phyloP scores from a whole-genome alignment of 2,888 invertebrate genomes.

The Operophtera brumata region DNA sequence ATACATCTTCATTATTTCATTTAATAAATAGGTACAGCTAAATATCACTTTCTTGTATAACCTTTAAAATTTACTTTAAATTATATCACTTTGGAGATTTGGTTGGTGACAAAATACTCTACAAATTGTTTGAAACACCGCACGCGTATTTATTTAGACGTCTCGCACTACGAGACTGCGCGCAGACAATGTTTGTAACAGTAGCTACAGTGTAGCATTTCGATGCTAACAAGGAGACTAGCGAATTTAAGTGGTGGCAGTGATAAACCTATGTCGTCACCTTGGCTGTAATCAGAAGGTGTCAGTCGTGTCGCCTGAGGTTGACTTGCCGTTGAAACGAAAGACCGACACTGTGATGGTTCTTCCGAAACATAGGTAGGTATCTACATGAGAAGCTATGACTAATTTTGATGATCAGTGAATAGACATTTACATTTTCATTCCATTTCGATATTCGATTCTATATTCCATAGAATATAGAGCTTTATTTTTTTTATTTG shows the following conservation, averaged over 20 bases:
- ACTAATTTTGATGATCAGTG: no score
- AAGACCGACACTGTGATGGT: neutral
- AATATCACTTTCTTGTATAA: conserved; percentile 29
- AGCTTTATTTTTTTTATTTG: no score
- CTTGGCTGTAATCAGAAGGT: conserved; percentile 14
- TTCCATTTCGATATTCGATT: no score
- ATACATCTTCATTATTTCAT: conserved; percentile 29
- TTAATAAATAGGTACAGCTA: conserved; percentile 14
- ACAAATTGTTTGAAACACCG: conserved; percentile 29
- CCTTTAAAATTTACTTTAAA: conserved; percentile 9
- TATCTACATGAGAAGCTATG: no score
- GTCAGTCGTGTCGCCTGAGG: neutral
- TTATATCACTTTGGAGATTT: conserved; percentile 24
- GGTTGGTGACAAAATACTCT: conserved; percentile 14
- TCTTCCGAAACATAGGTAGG: no score
- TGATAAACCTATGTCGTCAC: conserved; percentile 33
- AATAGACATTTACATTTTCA: no score
- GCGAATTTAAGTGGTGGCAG: conserved; percentile 30
- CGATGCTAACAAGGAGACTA: conserved; percentile 12
- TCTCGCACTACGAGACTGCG: conserved; percentile 17
- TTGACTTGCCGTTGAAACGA: neutral
- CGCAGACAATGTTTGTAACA: conserved; percentile 14
- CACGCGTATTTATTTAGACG: conserved; percentile 21
- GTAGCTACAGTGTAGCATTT: conserved; percentile 19
- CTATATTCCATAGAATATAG: no score